These are phyloP conservation scores for Meloidogyne chitwoodi DNA, from an alignment of 1,140 invertebrate species.

Conservation along the genomic window DNA sequence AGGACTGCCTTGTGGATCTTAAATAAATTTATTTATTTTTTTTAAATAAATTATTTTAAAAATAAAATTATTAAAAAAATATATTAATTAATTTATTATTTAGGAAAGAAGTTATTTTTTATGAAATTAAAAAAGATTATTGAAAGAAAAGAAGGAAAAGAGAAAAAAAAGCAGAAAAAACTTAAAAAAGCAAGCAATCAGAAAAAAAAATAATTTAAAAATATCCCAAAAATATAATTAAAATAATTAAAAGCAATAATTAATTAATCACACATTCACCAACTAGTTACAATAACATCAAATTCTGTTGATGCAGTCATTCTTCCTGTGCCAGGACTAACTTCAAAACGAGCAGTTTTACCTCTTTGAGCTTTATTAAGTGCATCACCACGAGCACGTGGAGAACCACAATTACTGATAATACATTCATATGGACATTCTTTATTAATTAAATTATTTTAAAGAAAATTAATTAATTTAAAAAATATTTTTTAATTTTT, in stretches of 20 bases:
- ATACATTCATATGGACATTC: conserved; percentile 57
- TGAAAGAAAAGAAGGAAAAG: not conserved
- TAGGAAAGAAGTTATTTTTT: not conserved
- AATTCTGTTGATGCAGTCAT: conserved; percentile 60
- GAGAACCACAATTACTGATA: conserved; percentile 41
- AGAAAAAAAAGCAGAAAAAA: not conserved
- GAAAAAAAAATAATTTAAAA: not conserved
- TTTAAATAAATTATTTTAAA: not conserved
- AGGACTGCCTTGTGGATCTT: conserved; percentile 78
- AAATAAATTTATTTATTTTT: conserved; percentile 16
- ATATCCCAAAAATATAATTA: conserved; percentile 5
- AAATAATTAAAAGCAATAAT: not conserved
- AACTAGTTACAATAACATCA: conserved; percentile 63
- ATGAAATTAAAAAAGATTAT: conserved; percentile 11
- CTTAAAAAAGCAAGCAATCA: not conserved
- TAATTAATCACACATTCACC: not conserved
- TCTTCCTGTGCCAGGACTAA: conserved; percentile 63
- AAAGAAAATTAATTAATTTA: no score
- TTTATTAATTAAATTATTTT: conserved; percentile 17
- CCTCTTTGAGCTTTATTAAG: conserved; percentile 66
- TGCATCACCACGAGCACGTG: conserved; percentile 63
- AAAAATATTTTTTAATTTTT: no score
- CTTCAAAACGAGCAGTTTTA: conserved; percentile 66
- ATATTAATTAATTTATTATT: no score
- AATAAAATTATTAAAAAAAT: conserved; percentile 15